Evolutionary conservation across 92 coral and sea anemone genomes (phyloP), one percentile per base, ranked within the genome.

Genomic region (Epizoanthus ramosus): DNA sequence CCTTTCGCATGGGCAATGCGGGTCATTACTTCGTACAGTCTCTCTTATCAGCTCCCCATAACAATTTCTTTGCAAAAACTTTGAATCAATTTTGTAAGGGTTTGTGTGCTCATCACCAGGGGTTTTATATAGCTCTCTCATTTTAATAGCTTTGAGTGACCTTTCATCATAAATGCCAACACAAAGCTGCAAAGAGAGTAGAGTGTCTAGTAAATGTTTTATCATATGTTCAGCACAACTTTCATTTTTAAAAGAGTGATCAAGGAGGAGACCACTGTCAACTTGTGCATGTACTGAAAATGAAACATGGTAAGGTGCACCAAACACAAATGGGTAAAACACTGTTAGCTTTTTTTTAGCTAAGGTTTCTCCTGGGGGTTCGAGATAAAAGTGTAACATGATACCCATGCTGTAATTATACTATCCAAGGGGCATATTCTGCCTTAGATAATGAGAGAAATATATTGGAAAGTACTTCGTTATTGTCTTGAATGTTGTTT

Each of bases 271-370:
- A 58, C 23, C 23, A 17, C 23, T 3, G 7, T 17, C 21, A 5
- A 58, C 8, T 14, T 58, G 64, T 17, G 64, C 23, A 6, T 58
- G 64, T 21, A 58, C 64, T 58, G 64, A 17, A 18, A 58, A 58
- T 58, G 64, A 58, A 58, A 58, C 14, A 3, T 58, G 64, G 17
- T 80, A 66, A 22, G 84, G 75, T 80, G 84, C 63, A 23, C 66
- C 84, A 67, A 80, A 80, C 2, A 80, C 2, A 80, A 80, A 80
- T 13, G 75, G 84, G 10, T 75, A 80, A 50, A 80, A 80, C 15
- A 66, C 1, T 9, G 75, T 80, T 25, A 43, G 54, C 9, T n/a
- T 80, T 25, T 80, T 66, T 14, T 66, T 66, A 2, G 73, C 43
- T 22, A 63, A 21, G 0, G 75, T 66, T 13, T 80, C 72, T 39